Evolutionary conservation across 2,888 invertebrate species (phyloP).

Genomic region (Yponomeuta evonymella): DNA sequence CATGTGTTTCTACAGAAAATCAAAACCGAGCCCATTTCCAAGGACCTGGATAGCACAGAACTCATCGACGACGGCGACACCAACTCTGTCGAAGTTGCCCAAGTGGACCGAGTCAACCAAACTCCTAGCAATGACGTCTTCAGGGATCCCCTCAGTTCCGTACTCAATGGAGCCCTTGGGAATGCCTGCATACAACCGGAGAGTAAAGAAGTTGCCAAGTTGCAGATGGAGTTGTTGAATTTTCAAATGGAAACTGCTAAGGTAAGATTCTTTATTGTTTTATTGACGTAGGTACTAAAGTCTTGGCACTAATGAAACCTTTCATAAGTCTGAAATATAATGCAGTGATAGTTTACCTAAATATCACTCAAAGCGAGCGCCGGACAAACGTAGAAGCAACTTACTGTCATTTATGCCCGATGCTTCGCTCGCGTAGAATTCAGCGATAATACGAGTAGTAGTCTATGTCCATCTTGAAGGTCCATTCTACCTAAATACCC

Average conservation of each 20-base stretch:
- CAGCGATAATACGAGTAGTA: no score
- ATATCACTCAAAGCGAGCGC: no score
- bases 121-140: neutral
- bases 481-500: no score
- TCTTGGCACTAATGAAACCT: no score
- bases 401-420: no score
- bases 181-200: constrained; percentile 29
- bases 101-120: neutral
- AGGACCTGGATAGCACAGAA: neutral
- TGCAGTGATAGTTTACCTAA: no score
- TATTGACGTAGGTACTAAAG: neutral
- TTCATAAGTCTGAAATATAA: no score
- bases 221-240: constrained; percentile 54
- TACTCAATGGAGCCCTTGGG: constrained; percentile 44
- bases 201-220: constrained; percentile 45
- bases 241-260: constrained; percentile 62
- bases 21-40: neutral
- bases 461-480: no score
- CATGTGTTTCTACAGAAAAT: neutral
- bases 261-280: constrained; percentile 33
- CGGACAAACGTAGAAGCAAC: no score
- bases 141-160: constrained; percentile 46
- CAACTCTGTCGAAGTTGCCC: neutral
- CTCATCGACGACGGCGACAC: neutral
- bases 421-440: no score